A percentile compares a stretch with the other conserved stretches of the same genome.
phyloP scores from a whole-genome alignment of 2,113 vertebrate genomes.

The Sorex fumeus region DNA sequence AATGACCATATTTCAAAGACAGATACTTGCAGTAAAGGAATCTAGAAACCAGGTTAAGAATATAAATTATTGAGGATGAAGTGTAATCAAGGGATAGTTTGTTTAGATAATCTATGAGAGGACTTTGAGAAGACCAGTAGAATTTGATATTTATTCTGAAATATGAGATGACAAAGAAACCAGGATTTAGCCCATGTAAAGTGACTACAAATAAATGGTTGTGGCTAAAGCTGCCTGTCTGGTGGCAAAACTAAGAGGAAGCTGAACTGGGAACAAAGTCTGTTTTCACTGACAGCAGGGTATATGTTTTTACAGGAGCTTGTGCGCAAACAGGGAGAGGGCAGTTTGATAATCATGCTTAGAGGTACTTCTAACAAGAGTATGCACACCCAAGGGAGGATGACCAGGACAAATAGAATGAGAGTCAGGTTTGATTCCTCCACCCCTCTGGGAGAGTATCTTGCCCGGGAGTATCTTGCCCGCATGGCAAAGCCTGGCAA shows the following conservation, averaged over 20 bases:
- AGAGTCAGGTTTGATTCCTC: too few species aligned
- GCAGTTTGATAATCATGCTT: neutral
- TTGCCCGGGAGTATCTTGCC: too few species aligned
- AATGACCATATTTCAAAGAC: neutral
- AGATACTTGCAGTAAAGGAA: neutral
- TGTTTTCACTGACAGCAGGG: constrained; percentile 63
- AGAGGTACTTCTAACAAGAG: constrained; percentile 38
- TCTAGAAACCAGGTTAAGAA: neutral
- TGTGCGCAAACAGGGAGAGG: neutral
- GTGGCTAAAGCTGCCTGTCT: constrained; percentile 10
- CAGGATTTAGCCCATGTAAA: neutral
- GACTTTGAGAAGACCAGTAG: neutral
- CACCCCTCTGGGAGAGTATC: too few species aligned
- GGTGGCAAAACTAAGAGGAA: constrained; percentile 31
- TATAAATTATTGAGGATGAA: neutral
- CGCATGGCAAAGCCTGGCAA: too few species aligned
- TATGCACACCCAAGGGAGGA: neutral
- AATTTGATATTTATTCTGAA: constrained; percentile 20
- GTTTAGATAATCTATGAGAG: constrained; percentile 24
- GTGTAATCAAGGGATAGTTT: neutral
- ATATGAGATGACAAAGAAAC: neutral
- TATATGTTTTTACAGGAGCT: neutral
- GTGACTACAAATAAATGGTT: constrained; percentile 38
- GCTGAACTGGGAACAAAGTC: constrained; percentile 27
- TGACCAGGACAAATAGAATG: neutral